Conservation (phyloP, 2,113 vertebrate species). For the Pollachius pollachius region DNA sequence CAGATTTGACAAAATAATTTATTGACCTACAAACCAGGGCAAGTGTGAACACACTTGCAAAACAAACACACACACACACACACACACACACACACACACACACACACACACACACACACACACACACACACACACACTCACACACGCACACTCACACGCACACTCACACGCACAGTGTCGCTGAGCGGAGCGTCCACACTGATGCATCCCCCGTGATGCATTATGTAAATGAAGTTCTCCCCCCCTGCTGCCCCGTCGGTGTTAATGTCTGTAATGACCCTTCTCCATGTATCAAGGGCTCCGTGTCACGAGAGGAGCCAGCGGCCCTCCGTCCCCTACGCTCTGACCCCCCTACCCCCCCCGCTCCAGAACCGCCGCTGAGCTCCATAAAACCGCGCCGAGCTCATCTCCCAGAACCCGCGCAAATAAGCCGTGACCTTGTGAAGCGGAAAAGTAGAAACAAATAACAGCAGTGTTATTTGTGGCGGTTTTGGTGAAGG, state of each 20-base stretch:
- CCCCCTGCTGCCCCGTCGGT: background rate
- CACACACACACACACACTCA: background rate
- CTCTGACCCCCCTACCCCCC: background rate
- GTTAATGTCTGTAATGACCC: background rate
- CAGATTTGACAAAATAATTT: no score
- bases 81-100: background rate
- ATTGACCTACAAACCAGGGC: no score
- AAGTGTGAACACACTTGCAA: no score
- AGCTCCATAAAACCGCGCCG: constrained; percentile 5
- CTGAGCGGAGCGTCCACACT: background rate
- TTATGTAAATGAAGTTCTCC: background rate
- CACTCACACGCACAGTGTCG: background rate
- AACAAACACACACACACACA: background rate
- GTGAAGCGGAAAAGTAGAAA: constrained; percentile 10
- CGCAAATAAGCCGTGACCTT: no score
- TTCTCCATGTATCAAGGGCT: background rate
- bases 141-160: background rate
- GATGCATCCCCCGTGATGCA: background rate
- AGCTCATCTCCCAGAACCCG: no score
- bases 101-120: background rate
- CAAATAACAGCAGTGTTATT: background rate
- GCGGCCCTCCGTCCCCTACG: no score
- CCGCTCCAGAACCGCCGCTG: background rate
- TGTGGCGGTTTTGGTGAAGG: no score
- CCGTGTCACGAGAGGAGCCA: background rate